Conservation (phyloP, 2,797 vertebrate species). For the Potorous gilbertii region DNA sequence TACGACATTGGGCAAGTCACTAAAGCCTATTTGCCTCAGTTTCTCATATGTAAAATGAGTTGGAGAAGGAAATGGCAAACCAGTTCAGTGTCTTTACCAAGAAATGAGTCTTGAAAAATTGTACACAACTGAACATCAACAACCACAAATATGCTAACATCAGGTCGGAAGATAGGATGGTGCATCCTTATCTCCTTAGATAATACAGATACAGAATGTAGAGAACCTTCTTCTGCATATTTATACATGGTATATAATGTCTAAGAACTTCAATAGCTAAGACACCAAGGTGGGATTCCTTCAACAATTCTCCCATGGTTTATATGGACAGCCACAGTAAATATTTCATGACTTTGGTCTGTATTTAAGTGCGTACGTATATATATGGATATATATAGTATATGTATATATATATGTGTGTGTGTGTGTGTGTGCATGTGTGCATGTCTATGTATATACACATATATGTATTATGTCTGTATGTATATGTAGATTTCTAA, state of each 20-base stretch:
- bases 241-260: background rate
- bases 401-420: no score
- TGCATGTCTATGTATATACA: no score
- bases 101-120: no score
- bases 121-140: no score
- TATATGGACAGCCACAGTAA: background rate
- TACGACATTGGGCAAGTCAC: background rate
- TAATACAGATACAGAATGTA: background rate
- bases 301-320: background rate
- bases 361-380: background rate
- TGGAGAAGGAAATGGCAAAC: background rate
- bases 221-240: background rate
- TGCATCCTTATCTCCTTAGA: background rate
- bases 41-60: background rate
- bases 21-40: background rate
- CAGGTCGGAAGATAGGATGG: background rate
- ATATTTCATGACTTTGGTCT: background rate
- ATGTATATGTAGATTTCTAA: no score
- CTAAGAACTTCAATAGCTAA: background rate
- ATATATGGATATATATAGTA: fast-evolving
- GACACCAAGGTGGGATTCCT: background rate
- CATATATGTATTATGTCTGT: no score
- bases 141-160: background rate
- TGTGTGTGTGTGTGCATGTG: no score
- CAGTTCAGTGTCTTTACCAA: no score